These are phyloP conservation scores for Drosophila punjabiensis DNA, from an alignment of 1,140 invertebrate genomes.

Conservation along the genomic window DNA sequence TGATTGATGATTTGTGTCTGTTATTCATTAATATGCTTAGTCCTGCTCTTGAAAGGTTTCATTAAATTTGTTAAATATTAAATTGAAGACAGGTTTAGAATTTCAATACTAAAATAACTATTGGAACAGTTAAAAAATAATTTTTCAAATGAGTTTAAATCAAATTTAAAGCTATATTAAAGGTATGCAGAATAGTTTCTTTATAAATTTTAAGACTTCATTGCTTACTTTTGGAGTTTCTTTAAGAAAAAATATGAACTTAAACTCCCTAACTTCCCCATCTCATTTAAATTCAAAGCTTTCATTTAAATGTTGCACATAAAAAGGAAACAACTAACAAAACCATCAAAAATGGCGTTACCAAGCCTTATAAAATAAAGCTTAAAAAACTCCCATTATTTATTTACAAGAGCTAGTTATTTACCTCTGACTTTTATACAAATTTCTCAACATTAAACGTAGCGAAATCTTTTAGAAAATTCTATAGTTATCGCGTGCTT, in stretches of 20 bases:
- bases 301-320: not conserved
- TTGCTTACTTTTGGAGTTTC: not conserved
- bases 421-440: not conserved
- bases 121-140: not conserved
- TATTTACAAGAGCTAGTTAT: not conserved
- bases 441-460: not conserved
- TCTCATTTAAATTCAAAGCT: not conserved
- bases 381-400: not conserved
- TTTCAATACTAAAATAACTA: not conserved
- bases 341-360: too few relatives aligned
- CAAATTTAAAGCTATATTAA: not conserved
- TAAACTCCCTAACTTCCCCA: not conserved
- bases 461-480: slow-evolving; percentile 11
- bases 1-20: slow-evolving; percentile 7
- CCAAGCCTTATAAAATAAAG: not conserved
- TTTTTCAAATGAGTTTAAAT: not conserved
- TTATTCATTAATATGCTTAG: not conserved
- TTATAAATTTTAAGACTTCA: not conserved
- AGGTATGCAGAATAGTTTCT: not conserved
- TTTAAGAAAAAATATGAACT: not conserved
- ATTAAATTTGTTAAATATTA: not conserved
- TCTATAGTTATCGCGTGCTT: not conserved
- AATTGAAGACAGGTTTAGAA: not conserved
- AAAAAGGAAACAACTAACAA: too few relatives aligned
- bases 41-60: too few relatives aligned